Evolutionary conservation across 2,888 invertebrate species (phyloP), one percentile per base, ranked within the genome.

Genomic region (Diarsia dahlii): DNA sequence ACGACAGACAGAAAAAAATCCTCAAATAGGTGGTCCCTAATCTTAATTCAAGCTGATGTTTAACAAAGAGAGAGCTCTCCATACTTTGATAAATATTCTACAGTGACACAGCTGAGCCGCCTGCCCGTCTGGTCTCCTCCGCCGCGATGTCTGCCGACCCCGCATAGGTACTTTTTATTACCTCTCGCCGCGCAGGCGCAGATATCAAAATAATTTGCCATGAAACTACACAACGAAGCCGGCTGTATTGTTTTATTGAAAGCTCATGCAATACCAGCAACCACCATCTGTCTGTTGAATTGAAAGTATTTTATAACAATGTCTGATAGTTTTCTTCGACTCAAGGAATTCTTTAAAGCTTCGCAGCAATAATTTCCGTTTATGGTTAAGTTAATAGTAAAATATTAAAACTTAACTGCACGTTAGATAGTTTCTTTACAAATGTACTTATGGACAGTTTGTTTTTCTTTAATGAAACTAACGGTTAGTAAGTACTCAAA

Each of bases 71-170:
- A 45, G n/a, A 63, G 18, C n/a, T n/a, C 13, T 1, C 12, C 12
- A n/a, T 45, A n/a, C n/a, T 45, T 63, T 13, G 3, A 63, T 45
- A 15, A n/a, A 63, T 6, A 0, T n/a, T 52, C 5, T 12, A 73
- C 34, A 76, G 13, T 52, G 82, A 68, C 68, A 74, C 54, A 71
- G 46, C 64, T 23, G 72, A 69, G 60, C 34, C 63, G 88, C 88
- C 88, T 67, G 73, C 39, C 23, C 68, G 87, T 89, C 88, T 89
- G 87, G 73, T 64, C 56, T 72, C 68, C 60, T 72, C 74, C 87
- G 89, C 85, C 89, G 71, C 58, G 50, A 34, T 79, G 89, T 90
- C 89, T 89, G 85, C 81, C 81, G 71, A 81, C 74, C 80, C 72
- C 66, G 80, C 45, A 34, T 50, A n/a, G n/a, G n/a, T n/a, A 62